Evolutionary conservation across 2,888 invertebrate genomes (phyloP).

Genomic region (Heteromurus nitidus): DNA sequence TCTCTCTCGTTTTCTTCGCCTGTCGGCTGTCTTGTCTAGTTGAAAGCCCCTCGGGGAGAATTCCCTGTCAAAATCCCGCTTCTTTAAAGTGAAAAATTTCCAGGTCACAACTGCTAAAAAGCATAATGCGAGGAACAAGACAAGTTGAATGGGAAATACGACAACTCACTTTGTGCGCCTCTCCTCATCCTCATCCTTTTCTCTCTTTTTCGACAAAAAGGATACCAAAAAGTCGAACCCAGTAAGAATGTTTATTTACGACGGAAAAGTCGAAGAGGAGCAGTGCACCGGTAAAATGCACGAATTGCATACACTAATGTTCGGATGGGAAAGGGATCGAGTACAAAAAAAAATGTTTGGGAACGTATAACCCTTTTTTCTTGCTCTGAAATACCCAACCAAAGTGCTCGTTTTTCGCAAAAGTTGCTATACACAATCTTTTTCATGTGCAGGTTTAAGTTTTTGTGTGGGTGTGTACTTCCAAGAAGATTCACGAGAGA

Average conservation of each 20-base stretch:
- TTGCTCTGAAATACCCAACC: too few species aligned
- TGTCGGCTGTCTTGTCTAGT: slow-evolving; percentile 63
- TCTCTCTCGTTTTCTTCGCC: slow-evolving; percentile 29
- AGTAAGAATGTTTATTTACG: slow-evolving; percentile 12
- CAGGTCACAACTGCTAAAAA: slow-evolving; percentile 53
- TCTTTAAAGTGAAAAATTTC: slow-evolving; percentile 64
- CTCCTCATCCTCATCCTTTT: background rate
- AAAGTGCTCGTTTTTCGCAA: background rate
- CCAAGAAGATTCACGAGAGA: too few species aligned
- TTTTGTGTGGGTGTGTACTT: too few species aligned
- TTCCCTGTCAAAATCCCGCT: slow-evolving; percentile 63
- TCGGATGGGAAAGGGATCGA: too few species aligned
- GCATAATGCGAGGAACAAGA: slow-evolving; percentile 24
- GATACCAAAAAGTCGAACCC: slow-evolving; percentile 9
- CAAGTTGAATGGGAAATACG: slow-evolving; percentile 37
- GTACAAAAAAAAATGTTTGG: too few species aligned
- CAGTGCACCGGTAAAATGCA: too few species aligned
- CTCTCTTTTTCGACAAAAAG: background rate
- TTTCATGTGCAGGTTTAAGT: slow-evolving; percentile 1
- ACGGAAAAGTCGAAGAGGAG: too few species aligned
- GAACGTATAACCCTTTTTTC: too few species aligned
- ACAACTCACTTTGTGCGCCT: slow-evolving; percentile 35
- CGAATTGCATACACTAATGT: too few species aligned
- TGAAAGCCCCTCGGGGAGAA: slow-evolving; percentile 60
- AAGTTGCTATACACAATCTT: background rate